phyloP scores from a whole-genome alignment of 2,888 invertebrate species.

The Oithona nana region DNA sequence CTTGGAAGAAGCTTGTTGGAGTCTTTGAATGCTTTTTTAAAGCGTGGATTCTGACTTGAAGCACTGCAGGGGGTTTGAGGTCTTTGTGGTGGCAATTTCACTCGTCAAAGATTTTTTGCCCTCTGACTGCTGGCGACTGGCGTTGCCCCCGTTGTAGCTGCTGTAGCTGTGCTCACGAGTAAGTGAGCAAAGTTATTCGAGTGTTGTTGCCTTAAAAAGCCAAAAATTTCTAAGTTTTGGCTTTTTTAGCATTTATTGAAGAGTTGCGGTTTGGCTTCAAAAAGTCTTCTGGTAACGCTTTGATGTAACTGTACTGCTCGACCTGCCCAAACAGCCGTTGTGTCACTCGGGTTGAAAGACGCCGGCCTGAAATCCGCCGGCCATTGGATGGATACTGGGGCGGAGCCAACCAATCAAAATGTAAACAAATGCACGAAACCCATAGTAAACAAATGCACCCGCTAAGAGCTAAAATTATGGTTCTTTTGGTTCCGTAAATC shows the following conservation, averaged over 20 bases:
- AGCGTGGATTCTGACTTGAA: too few species aligned
- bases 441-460: background rate
- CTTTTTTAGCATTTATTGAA: too few species aligned
- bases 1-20: too few species aligned
- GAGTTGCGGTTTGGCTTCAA: too few species aligned
- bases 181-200: background rate
- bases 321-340: background rate
- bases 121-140: background rate
- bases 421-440: background rate
- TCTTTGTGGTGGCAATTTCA: too few species aligned
- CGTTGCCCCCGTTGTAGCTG: background rate
- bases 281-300: background rate
- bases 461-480: constrained; percentile 21
- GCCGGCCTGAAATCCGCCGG: background rate
- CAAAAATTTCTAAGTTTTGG: background rate
- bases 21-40: too few species aligned
- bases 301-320: background rate
- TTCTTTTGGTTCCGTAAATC: background rate
- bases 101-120: background rate
- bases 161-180: background rate
- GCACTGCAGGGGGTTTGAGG: too few species aligned
- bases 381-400: background rate
- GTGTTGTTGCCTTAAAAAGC: background rate
- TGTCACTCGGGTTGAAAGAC: background rate
- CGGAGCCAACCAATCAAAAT: background rate